Conservation (phyloP, 2,888 invertebrate genomes). For the Andrena marginata region DNA sequence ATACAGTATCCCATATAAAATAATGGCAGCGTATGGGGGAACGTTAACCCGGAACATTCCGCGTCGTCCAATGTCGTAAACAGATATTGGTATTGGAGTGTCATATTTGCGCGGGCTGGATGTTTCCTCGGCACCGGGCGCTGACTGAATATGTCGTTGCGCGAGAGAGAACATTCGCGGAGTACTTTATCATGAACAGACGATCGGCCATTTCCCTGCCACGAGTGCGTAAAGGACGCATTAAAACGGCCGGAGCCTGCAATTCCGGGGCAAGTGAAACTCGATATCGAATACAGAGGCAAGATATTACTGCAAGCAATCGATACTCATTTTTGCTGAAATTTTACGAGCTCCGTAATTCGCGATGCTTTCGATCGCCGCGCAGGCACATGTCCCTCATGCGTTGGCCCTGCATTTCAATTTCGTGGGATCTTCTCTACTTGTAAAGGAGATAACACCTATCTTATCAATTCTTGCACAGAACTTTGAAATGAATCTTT, state of each 20-base stretch:
- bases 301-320: constrained; percentile 5
- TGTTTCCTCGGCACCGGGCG: constrained; percentile 38
- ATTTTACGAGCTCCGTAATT: constrained; percentile 5
- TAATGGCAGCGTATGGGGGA: constrained; percentile 53
- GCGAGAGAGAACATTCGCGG: constrained; percentile 41
- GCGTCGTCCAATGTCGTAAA: constrained; percentile 69
- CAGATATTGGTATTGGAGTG: constrained; percentile 73
- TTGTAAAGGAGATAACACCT: too few relatives aligned
- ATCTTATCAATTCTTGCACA: too few relatives aligned
- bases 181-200: constrained; percentile 62
- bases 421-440: background rate
- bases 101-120: constrained; percentile 64
- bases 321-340: constrained; percentile 31
- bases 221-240: constrained; percentile 41
- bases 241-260: constrained; percentile 33
- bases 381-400: background rate
- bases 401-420: background rate
- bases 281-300: constrained; percentile 1
- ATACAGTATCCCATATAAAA: constrained; percentile 63
- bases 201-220: constrained; percentile 49
- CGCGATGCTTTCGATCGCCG: background rate
- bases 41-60: constrained; percentile 61
- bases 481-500: background rate
- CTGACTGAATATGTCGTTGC: constrained; percentile 38
- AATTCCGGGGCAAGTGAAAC: constrained; percentile 27